These are phyloP conservation scores for Haliclona indistincta DNA, from an alignment of 37 sponge, comb jelly and placozoan species.

Conservation along the genomic window DNA sequence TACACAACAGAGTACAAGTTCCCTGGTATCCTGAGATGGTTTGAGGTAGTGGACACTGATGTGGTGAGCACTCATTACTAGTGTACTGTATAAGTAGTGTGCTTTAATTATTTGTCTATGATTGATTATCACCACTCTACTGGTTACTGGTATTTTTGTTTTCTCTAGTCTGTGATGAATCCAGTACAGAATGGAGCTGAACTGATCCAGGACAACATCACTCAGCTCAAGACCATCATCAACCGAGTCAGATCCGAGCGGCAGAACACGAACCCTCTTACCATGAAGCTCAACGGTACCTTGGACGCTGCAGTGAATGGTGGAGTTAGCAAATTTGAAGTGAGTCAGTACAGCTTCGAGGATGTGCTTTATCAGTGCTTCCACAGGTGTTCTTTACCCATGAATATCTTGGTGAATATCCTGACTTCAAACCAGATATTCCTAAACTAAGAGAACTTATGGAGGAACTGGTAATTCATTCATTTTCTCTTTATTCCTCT, in stretches of 20 bases:
- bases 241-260: conserved; percentile 42
- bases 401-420: conserved; percentile 46
- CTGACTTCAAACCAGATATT: conserved; percentile 22
- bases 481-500: neutral
- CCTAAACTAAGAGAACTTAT: conserved; percentile 49
- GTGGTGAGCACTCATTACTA: conserved; percentile 44
- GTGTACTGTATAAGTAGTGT: no score
- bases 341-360: conserved; percentile 4
- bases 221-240: conserved; percentile 50
- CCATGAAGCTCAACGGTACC: conserved; percentile 84
- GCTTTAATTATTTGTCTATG: no score
- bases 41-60: conserved; percentile 68
- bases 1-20: conserved; percentile 69
- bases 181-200: conserved; percentile 85
- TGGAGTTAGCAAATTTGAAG: conserved; percentile 81
- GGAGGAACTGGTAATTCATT: conserved; percentile 60
- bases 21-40: conserved; percentile 86
- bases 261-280: conserved; percentile 72
- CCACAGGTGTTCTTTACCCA: conserved; percentile 74
- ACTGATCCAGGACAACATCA: conserved; percentile 57
- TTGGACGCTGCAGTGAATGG: conserved; percentile 89
- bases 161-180: conserved; percentile 54
- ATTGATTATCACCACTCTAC: no score
- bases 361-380: neutral
- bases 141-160: neutral